Conservation (phyloP, 2,113 vertebrate genomes). For the Nycticebus coucang region DNA sequence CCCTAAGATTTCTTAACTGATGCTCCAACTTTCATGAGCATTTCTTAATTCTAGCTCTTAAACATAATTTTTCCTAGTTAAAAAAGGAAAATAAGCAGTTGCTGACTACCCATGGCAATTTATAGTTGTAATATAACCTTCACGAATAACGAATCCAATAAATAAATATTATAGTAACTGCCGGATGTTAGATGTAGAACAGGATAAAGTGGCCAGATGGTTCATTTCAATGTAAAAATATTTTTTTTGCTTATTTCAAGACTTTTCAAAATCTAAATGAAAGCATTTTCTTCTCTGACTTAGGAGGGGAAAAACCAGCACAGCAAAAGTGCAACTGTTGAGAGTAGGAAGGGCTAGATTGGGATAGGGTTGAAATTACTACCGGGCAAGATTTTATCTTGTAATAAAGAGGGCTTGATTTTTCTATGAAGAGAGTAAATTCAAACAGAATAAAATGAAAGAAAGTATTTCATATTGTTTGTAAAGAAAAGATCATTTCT, state of each 20-base stretch:
- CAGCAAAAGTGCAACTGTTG: slow-evolving; percentile 48
- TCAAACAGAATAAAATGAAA: slow-evolving; percentile 36
- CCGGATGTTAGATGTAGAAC: slow-evolving; percentile 45
- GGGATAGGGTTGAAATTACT: slow-evolving; percentile 11
- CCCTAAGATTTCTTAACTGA: background rate
- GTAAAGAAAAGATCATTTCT: slow-evolving; percentile 16
- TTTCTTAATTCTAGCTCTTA: slow-evolving; percentile 35
- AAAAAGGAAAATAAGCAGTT: slow-evolving; percentile 41
- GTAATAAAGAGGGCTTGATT: background rate
- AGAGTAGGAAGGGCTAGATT: background rate
- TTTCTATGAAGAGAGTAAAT: slow-evolving; percentile 28
- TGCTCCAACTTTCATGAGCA: background rate
- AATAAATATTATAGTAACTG: slow-evolving; percentile 65
- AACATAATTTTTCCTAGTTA: background rate
- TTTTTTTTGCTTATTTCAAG: slow-evolving; percentile 62
- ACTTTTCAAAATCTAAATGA: slow-evolving; percentile 53
- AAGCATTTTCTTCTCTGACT: slow-evolving; percentile 61
- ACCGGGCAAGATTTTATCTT: background rate
- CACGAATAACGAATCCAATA: slow-evolving; percentile 57
- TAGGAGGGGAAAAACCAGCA: background rate
- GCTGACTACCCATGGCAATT: slow-evolving; percentile 35
- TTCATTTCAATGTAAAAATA: slow-evolving; percentile 64
- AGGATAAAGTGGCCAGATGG: slow-evolving; percentile 55
- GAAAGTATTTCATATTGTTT: slow-evolving; percentile 19
- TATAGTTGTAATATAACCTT: slow-evolving; percentile 49